These are phyloP conservation scores for Eledona agricola DNA, from an alignment of 2,888 invertebrate species.

Conservation along the genomic window DNA sequence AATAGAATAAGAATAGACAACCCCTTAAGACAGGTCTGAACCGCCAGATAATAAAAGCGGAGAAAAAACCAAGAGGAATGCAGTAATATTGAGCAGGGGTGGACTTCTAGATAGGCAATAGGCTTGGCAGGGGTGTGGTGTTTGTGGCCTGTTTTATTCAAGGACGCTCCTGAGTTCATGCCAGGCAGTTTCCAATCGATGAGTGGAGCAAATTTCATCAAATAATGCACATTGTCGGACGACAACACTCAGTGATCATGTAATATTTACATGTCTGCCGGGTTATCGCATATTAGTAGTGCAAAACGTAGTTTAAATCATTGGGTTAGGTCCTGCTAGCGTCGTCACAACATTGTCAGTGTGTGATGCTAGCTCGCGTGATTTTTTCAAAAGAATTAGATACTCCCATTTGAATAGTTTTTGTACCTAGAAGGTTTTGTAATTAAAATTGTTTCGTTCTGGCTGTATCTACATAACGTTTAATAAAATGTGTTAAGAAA, in stretches of 20 bases:
- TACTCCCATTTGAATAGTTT: too few species aligned
- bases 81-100: conserved; percentile 44
- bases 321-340: conserved; percentile 39
- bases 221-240: conserved; percentile 1
- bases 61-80: conserved; percentile 38
- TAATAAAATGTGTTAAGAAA: too few species aligned
- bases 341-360: conserved; percentile 9
- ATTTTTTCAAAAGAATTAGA: too few species aligned
- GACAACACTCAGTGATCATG: conserved; percentile 32
- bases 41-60: conserved; percentile 7
- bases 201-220: conserved; percentile 18
- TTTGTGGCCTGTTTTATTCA: conserved; percentile 36
- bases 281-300: conserved; percentile 29
- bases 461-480: too few species aligned
- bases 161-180: conserved; percentile 29
- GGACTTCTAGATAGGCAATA: conserved; percentile 40
- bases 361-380: too few species aligned
- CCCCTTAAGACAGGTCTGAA: conserved; percentile 7
- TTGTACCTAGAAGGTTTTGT: too few species aligned
- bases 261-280: conserved; percentile 30
- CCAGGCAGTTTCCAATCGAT: conserved; percentile 18
- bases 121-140: conserved; percentile 45
- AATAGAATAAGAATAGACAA: neutral
- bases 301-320: conserved; percentile 26
- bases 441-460: too few species aligned